Evolutionary conservation across 1,140 invertebrate genomes (phyloP).

Genomic region (Calosoma granatense): DNA sequence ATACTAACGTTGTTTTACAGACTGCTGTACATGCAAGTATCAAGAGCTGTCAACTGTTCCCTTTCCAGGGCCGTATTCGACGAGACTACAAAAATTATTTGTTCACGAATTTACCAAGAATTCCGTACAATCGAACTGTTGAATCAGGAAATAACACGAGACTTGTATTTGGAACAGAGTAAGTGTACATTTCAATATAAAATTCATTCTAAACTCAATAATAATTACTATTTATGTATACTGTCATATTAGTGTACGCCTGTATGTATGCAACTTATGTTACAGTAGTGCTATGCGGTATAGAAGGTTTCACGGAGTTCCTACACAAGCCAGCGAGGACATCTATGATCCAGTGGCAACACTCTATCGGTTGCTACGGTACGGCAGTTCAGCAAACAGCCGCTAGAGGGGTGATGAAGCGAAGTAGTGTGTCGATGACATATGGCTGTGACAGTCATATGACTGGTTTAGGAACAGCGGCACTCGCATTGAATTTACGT

Average conservation of each 20-base stretch:
- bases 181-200: not conserved
- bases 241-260: no score
- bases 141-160: not conserved
- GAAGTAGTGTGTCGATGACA: not conserved
- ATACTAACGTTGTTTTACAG: no score
- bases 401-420: not conserved
- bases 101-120: not conserved
- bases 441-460: not conserved
- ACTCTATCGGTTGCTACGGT: not conserved
- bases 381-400: not conserved
- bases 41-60: not conserved
- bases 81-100: not conserved
- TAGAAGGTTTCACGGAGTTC: not conserved
- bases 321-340: not conserved
- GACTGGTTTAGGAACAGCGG: not conserved
- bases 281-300: slow-evolving; percentile 5
- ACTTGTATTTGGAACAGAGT: not conserved
- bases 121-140: not conserved
- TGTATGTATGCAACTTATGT: not conserved
- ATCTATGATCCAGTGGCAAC: not conserved
- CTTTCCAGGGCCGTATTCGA: not conserved
- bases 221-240: no score
- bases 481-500: not conserved
- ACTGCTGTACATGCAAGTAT: no score
- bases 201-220: not conserved